phyloP scores from a whole-genome alignment of 37 sponge, comb jelly and placozoan genomes.

The Sycon ciliatum region DNA sequence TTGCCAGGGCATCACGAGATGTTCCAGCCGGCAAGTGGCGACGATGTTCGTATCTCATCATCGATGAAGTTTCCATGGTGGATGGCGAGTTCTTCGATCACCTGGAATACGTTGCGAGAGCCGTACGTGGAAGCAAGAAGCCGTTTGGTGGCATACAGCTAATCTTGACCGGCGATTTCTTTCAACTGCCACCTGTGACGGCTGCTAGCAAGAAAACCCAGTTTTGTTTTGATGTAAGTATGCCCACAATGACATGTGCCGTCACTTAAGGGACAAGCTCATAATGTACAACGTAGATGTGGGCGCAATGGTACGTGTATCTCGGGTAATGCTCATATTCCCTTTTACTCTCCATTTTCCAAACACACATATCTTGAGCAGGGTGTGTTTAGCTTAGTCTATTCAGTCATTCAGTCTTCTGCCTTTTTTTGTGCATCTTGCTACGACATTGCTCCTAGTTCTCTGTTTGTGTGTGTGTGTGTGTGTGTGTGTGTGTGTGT shows the following conservation, averaged over 20 bases:
- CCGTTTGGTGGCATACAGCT: slow-evolving; percentile 86
- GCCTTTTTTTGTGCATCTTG: background rate
- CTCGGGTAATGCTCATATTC: no score
- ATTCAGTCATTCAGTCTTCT: no score
- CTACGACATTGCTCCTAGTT: background rate
- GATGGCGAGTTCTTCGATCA: slow-evolving; percentile 79
- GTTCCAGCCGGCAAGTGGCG: slow-evolving; percentile 47
- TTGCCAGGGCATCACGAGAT: slow-evolving; percentile 43
- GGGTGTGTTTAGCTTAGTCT: no score
- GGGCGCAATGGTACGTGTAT: no score
- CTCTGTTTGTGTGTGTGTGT: background rate
- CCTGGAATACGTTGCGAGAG: slow-evolving; percentile 66
- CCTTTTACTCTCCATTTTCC: no score
- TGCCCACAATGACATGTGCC: background rate
- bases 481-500: slow-evolving; percentile 1
- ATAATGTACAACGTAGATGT: no score
- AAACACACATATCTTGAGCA: no score
- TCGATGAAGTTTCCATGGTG: slow-evolving; percentile 84
- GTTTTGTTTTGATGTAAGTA: slow-evolving; percentile 71
- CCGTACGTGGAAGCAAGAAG: slow-evolving; percentile 36
- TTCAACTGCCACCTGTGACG: slow-evolving; percentile 73
- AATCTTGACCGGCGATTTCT: slow-evolving; percentile 77
- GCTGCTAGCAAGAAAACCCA: slow-evolving; percentile 37
- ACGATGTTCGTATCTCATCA: slow-evolving; percentile 54
- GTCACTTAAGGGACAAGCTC: no score